phyloP scores from a whole-genome alignment of 2,113 vertebrate genomes.

The Daphoenositta chrysoptera region DNA sequence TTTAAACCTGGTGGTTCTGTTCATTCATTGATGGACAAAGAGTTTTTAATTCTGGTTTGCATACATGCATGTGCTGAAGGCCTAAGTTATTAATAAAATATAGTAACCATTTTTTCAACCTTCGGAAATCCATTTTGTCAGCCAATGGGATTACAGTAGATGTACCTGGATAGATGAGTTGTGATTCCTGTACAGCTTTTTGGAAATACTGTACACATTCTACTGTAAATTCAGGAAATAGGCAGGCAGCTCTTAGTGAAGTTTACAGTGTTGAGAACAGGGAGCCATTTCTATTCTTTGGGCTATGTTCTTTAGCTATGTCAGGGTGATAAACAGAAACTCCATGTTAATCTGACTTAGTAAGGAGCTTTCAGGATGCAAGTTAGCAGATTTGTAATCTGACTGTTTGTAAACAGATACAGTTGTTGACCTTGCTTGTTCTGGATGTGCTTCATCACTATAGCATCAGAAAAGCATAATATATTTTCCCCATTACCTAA shows the following conservation, averaged over 20 bases:
- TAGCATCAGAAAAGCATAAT: neutral
- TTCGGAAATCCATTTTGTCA: neutral
- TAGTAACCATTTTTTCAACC: neutral
- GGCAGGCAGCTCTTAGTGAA: neutral
- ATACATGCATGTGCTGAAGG: neutral
- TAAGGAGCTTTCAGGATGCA: conserved; percentile 58
- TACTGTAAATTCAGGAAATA: neutral
- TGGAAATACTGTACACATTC: neutral
- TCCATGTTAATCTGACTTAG: conserved; percentile 33
- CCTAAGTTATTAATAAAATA: neutral
- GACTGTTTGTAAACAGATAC: conserved; percentile 60
- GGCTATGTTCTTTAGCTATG: neutral
- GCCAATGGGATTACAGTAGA: neutral
- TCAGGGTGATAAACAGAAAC: conserved; percentile 18
- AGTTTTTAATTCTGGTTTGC: neutral
- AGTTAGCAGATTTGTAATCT: conserved; percentile 53
- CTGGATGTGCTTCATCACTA: neutral
- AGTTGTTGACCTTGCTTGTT: conserved; percentile 2
- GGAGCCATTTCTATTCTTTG: neutral
- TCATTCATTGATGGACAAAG: neutral
- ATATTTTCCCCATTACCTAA: neutral
- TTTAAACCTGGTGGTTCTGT: neutral
- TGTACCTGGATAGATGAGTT: neutral
- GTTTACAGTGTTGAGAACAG: neutral
- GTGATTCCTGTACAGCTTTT: neutral